Evolutionary conservation across 2,888 invertebrate genomes (phyloP), one percentile per base, ranked within the genome.

Genomic region (Conistra vaccinii): DNA sequence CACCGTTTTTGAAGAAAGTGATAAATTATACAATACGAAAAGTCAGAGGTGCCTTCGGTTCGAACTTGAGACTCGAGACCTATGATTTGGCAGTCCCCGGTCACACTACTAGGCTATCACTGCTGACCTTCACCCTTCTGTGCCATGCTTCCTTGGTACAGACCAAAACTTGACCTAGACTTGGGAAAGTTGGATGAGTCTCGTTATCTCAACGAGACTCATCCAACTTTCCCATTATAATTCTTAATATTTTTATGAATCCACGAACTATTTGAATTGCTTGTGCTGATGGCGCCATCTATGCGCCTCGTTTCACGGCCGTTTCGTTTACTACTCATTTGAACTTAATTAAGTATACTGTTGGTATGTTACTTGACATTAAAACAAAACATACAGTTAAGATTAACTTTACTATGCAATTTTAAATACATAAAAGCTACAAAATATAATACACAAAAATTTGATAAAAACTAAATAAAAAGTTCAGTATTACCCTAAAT

Each of bases 371-470:
- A 53, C 26, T 51, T 2, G 26, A 65, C 20, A 83, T 69, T 83
- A 71, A 89, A 89, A 88, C 67, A 76, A 57, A 58, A 32, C 10
- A 73, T 83, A 86, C 81, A 84, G 83, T 89, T 90, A 91, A 89
- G 89, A 90, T 89, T 81, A 91, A 84, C 86, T 92, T 92, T 91
- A 91, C 91, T 90, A 89, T 90, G 89, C 90, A 92, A 92, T 91
- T 91, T 91, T 89, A 90, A 92, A 90, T 89, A 90, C 89, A 89
- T 90, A 89, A 89, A 91, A 89, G 87, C 89, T 90, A 91, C 81
- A 89, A 91, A 90, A 91, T 89, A 89, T 89, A 86, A 89, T 90
- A 80, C 89, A 91, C 90, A 89, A 86, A 88, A 88, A 90, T 87
- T 87, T 87, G 71, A 86, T 87, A 86, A 87, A 86, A 87, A 83